Base-by-base conservation (phyloP, 2,797 vertebrate species). In the Yasuhikotakia modesta region DNA sequence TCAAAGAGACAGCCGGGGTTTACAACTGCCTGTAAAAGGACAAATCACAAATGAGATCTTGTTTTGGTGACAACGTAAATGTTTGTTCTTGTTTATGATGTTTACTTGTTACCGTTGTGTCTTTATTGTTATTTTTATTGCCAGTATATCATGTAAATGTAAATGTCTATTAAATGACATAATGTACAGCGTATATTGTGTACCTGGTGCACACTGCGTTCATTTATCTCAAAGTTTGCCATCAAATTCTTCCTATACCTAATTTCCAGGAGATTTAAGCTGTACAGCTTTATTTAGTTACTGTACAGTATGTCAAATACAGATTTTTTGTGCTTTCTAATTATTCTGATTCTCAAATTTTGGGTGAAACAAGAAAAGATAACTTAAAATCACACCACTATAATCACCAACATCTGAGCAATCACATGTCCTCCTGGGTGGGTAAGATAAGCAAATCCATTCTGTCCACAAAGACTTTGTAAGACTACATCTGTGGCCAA, bases 1-100 rank as follows among this genome's bases (percentile, higher is more conserved):
- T 85, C 87, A 68, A 87, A 74, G 77, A 75, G 74, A 85, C 82
- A 83, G 14, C 30, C 8, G 39, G 39, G 35, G n/a, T 79, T 67
- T 58, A 79, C 24, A 58, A 79, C 61, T 57, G 35, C 30, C 60
- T 30, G 8, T 63, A 63, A 35, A 35, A 35, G 35, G 17, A 35
- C 11, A 30, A 14, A 30, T 60, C 5, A 50, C 48, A n/a, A 6
- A 50, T 50, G 48, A 50, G 24, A 14, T 60, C 24, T 55, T 22
- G 53, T 55, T 11, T 55, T 13, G 1, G 22, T 24, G 22, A 57
- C 55, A 57, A 22, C 22, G 55, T 57, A 24, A 24, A 57, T 24
- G 53, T 57, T 22, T 22, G 22, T 57, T 10, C 21, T 57, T 57
- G 55, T 57, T 13, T 57, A 24, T 22, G 19, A 22, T 55, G 53